Evolutionary conservation across 2,888 invertebrate species (phyloP).

Genomic region (Drosophila mercatorum): DNA sequence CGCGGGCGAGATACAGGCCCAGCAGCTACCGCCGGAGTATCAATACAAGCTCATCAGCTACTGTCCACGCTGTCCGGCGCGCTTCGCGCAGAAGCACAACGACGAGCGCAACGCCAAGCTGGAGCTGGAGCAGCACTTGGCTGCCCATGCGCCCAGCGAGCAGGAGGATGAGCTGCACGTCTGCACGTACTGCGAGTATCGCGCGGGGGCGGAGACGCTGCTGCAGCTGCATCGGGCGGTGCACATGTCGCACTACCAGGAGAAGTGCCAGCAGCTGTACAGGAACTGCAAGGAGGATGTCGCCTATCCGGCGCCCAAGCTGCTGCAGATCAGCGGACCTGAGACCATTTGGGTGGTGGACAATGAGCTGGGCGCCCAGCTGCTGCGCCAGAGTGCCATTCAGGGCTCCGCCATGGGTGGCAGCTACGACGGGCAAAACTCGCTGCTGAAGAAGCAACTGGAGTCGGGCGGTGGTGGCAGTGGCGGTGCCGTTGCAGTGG

Average conservation of each 20-base stretch:
- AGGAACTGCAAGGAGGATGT: conserved; percentile 88
- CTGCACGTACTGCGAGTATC: conserved; percentile 92
- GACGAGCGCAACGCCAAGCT: conserved; percentile 87
- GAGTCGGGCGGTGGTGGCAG: conserved; percentile 65
- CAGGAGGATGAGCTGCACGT: conserved; percentile 84
- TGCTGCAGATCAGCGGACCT: conserved; percentile 84
- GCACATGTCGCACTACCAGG: conserved; percentile 92
- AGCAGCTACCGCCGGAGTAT: conserved; percentile 70
- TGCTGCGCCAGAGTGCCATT: conserved; percentile 44
- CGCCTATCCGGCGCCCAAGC: conserved; percentile 88
- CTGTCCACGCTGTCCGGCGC: conserved; percentile 93
- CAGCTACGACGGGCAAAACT: conserved; percentile 74
- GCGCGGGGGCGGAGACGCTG: conserved; percentile 89
- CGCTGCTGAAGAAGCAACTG: conserved; percentile 82
- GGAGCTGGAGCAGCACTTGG: conserved; percentile 90
- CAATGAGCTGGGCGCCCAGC: conserved; percentile 72
- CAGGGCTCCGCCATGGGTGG: conserved; percentile 40
- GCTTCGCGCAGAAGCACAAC: conserved; percentile 86
- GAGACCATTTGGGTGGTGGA: conserved; percentile 84
- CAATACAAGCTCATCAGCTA: conserved; percentile 87
- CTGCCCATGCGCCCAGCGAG: conserved; percentile 76
- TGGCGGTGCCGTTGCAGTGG: conserved; percentile 8
- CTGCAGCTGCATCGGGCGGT: conserved; percentile 89
- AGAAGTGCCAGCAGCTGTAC: conserved; percentile 89
- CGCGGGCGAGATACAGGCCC: conserved; percentile 16